These are phyloP conservation scores for Aegithalos caudatus DNA, from an alignment of 2,113 vertebrate species.

Conservation along the genomic window DNA sequence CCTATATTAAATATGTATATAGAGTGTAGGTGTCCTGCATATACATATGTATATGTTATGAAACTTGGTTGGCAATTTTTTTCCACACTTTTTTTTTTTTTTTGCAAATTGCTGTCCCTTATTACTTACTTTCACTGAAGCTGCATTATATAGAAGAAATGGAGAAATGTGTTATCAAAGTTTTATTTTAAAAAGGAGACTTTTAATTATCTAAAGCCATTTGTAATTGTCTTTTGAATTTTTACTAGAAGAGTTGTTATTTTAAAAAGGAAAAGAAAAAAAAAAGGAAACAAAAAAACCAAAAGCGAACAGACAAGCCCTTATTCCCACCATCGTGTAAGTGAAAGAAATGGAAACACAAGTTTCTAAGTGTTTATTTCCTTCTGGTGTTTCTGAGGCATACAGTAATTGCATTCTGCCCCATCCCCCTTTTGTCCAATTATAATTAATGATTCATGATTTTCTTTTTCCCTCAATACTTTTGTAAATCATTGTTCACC, in stretches of 20 bases:
- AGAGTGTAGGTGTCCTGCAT: slow-evolving; percentile 73
- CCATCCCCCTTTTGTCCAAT: background rate
- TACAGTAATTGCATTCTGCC: background rate
- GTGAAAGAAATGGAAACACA: slow-evolving; percentile 16
- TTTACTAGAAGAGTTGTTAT: slow-evolving; percentile 51
- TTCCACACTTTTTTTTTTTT: slow-evolving; percentile 35
- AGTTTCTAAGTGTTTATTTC: slow-evolving; percentile 11
- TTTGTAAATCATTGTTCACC: slow-evolving; percentile 48
- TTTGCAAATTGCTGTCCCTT: slow-evolving; percentile 74
- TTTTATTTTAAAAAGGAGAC: slow-evolving; percentile 75
- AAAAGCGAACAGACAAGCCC: slow-evolving; percentile 7
- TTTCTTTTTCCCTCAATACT: slow-evolving; percentile 35
- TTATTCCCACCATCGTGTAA: background rate
- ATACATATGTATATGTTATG: slow-evolving; percentile 76
- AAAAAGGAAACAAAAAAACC: background rate
- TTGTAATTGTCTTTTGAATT: slow-evolving; percentile 57
- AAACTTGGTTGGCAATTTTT: slow-evolving; percentile 70
- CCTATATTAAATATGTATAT: slow-evolving; percentile 74
- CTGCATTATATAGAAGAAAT: slow-evolving; percentile 71
- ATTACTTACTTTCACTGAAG: slow-evolving; percentile 62
- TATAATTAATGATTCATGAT: slow-evolving; percentile 34
- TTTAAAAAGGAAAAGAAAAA: background rate
- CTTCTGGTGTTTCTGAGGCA: background rate
- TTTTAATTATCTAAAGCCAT: slow-evolving; percentile 69
- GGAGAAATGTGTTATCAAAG: slow-evolving; percentile 66